Evolutionary conservation across 2,113 vertebrate species (phyloP), one percentile per base, ranked within the genome.

Genomic region (Lepidothrix coronata): DNA sequence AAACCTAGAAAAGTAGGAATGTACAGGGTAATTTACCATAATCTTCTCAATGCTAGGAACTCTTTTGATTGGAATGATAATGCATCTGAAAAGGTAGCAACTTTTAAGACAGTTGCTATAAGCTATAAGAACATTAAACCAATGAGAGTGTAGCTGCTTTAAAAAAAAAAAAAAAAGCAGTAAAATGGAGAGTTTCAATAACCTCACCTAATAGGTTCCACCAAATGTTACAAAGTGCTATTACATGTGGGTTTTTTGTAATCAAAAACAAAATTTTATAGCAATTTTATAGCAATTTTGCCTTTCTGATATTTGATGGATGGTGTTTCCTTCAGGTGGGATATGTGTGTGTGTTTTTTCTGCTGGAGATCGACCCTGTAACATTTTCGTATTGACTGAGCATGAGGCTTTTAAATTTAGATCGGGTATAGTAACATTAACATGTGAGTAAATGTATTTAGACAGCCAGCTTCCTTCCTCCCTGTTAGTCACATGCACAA

Each of bases 1-100:
- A 91, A 94, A 94, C 79, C 78, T 95, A 78, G 82, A 95, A 97
- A 93, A 95, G 37, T 73, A 97, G 97, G 92, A 97, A 95, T 91
- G 68, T 84, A 91, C 86, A 90, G 71, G 48, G 66, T 94, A 96
- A 97, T 93, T 85, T 97, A 88, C 92, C 92, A 91, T 91, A 97
- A 96, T 97, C 94, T 97, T 96, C 86, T 94, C 91, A 95, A 95
- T 85, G 72, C 68, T 91, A 62, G 58, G 57, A 92, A 89, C 54
- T 25, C 51, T 89, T 97, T 85, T 94, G 91, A 93, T 89, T 95
- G 65, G 93, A 95, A 95, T 95, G 74, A 97, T 82, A 85, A 89
- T 92, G 84, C 55, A 81, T 83, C 72, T 95, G 75, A 82, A 95
- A 96, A 89, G 68, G 28, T 48, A 91, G 12, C 20, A 89, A 88